Percentiles rank a stretch among this genome's conserved stretches.
Evolutionary conservation across 35 echinoderm and acorn worm species (phyloP).

Genomic region (Strongylocentrotus purpuratus): DNA sequence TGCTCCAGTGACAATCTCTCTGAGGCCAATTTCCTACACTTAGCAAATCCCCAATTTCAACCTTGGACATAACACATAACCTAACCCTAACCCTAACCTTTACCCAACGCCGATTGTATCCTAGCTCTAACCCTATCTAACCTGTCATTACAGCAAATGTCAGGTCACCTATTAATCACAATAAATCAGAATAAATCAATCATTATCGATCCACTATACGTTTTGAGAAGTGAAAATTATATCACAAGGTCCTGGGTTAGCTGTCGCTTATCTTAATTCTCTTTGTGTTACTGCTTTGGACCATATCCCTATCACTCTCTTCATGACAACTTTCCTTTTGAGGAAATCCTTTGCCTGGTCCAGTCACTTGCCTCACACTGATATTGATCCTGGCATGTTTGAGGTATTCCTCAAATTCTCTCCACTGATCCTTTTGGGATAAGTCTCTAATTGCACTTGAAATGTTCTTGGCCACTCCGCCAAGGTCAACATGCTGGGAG

Average conservation of each 20-base stretch:
- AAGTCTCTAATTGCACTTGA: conserved; percentile 12
- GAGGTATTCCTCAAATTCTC: conserved; percentile 66
- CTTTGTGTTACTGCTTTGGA: neutral
- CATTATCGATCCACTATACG: no score
- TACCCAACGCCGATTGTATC: no score
- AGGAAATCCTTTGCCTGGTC: conserved; percentile 49
- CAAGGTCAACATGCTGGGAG: neutral
- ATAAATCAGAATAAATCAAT: no score
- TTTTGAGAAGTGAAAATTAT: no score
- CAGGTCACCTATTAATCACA: no score
- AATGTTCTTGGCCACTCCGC: neutral
- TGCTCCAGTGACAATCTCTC: no score
- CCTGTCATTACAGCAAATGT: no score
- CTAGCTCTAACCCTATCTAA: no score
- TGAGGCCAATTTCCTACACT: no score
- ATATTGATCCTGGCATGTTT: conserved; percentile 73
- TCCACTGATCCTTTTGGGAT: conserved; percentile 53
- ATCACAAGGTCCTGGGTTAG: neutral
- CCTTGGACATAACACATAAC: no score
- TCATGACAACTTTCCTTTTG: neutral
- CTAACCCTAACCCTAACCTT: no score
- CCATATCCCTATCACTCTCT: neutral
- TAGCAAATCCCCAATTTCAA: no score
- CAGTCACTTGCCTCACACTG: conserved; percentile 79
- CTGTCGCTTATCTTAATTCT: neutral